Conservation (phyloP, 2,888 invertebrate species). For the Lycaena phlaeas region DNA sequence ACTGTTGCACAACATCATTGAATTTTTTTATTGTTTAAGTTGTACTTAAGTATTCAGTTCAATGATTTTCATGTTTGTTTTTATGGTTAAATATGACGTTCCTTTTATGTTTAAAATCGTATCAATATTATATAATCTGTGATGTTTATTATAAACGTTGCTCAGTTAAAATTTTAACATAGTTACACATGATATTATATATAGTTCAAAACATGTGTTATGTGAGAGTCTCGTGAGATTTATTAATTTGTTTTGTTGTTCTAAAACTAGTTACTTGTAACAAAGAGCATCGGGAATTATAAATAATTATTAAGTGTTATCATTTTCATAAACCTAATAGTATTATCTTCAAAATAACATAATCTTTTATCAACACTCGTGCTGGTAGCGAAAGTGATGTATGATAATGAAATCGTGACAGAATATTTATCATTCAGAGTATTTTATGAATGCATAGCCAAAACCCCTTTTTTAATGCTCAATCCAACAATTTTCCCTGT, state of each 20-base stretch:
- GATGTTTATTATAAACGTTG: constrained; percentile 49
- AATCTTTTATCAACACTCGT: not conserved
- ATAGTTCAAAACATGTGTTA: constrained; percentile 7
- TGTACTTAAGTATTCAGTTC: constrained; percentile 33
- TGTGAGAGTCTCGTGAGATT: too few relatives aligned
- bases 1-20: constrained; percentile 15
- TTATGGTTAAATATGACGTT: constrained; percentile 9
- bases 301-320: too few relatives aligned
- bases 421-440: too few relatives aligned
- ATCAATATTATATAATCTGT: constrained; percentile 33
- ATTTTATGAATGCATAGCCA: too few relatives aligned
- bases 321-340: too few relatives aligned
- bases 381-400: constrained; percentile 4
- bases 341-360: not conserved
- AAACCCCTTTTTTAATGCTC: not conserved
- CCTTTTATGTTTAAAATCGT: constrained; percentile 6
- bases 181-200: constrained; percentile 24
- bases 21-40: constrained; percentile 39
- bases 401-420: too few relatives aligned
- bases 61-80: constrained; percentile 19
- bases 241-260: not conserved
- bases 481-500: too few relatives aligned
- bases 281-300: not conserved
- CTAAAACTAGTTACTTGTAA: too few relatives aligned
- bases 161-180: constrained; percentile 56